Percentiles rank a stretch among this genome's conserved stretches.
Conservation (phyloP, 1,140 invertebrate genomes). For the Drosophila serrata region DNA sequence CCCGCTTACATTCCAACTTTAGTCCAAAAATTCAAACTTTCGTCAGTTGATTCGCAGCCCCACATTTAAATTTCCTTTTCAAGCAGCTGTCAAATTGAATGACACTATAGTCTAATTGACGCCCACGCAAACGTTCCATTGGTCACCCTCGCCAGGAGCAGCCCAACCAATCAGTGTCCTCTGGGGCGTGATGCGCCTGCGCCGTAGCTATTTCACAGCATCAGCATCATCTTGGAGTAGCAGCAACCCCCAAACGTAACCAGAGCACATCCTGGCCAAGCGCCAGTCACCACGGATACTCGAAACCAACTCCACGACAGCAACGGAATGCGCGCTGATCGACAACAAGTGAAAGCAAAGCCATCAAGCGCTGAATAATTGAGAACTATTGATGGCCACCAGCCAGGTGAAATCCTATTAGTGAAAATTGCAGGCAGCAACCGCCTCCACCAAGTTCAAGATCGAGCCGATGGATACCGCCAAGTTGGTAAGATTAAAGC, state of each 20-base stretch:
- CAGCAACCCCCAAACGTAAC: conserved; percentile 47
- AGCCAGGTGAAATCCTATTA: conserved; percentile 67
- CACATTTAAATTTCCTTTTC: neutral
- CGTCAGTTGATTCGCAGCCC: too few relatives aligned
- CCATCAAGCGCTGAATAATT: conserved; percentile 68
- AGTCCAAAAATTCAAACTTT: neutral
- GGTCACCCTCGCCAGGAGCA: conserved; percentile 4
- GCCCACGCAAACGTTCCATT: conserved; percentile 37
- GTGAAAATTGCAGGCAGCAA: conserved; percentile 42
- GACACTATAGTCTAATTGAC: conserved; percentile 12
- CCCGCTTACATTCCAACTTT: too few relatives aligned
- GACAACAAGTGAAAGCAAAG: conserved; percentile 52
- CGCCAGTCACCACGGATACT: conserved; percentile 68
- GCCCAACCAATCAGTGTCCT: conserved; percentile 46
- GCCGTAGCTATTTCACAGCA: conserved; percentile 51
- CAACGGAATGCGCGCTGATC: conserved; percentile 67
- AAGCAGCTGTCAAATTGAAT: conserved; percentile 11
- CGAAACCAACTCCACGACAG: conserved; percentile 51
- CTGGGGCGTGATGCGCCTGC: conserved; percentile 60
- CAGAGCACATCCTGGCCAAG: conserved; percentile 7
- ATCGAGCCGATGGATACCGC: conserved; percentile 69
- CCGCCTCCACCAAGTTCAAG: conserved; percentile 52
- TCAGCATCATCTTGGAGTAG: conserved; percentile 23
- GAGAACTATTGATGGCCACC: conserved; percentile 69
- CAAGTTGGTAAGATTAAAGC: conserved; percentile 79